Base-by-base conservation (phyloP, 2,888 invertebrate genomes). In the Xestia xanthographa region DNA sequence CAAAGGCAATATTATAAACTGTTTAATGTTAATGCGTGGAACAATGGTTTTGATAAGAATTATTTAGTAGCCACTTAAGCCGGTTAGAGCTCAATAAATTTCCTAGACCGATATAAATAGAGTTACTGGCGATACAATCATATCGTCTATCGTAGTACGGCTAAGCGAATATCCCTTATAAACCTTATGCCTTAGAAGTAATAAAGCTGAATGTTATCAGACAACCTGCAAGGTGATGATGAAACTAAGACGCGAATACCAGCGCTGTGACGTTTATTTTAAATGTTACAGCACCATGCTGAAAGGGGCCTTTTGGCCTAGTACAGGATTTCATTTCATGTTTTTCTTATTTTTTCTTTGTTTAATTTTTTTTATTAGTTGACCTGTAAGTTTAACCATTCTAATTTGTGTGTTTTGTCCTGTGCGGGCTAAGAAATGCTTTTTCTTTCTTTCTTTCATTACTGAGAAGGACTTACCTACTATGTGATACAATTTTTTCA, bases 1-100 rank as follows among this genome's bases (percentile, higher is more conserved):
- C 78, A 83, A 75, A 72, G 22, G 83, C 60, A 83, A 85, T 83
- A 83, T 85, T 77, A 83, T 83, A 83, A 83, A 78, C 69, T 82
- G 72, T 83, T 77, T 72, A 83, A 83, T 74, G 74, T 82, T 85
- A 83, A 83, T 83, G 78, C 83, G 69, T 82, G 53, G 85, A 83
- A 83, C 83, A 83, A 85, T 83, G 82, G 82, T 82, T 83, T 67
- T 83, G 85, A 83, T 83, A 83, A 83, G 83, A 85, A 82, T 83
- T 77, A 83, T 83, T 85, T 85, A 85, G 66, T 83, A 75, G 82
- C 83, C 83, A 85, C 78, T 83, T 83, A 81, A 74, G 68, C 74
- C 41, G 70, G 80, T 70, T 76, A 73, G 77, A 75, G 63, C 69
- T 70, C 81, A 73, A 73, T 82, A 87, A 86, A 84, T 84, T 84